Conservation (phyloP, 2,113 vertebrate species). For the Polypterus bichir region DNA sequence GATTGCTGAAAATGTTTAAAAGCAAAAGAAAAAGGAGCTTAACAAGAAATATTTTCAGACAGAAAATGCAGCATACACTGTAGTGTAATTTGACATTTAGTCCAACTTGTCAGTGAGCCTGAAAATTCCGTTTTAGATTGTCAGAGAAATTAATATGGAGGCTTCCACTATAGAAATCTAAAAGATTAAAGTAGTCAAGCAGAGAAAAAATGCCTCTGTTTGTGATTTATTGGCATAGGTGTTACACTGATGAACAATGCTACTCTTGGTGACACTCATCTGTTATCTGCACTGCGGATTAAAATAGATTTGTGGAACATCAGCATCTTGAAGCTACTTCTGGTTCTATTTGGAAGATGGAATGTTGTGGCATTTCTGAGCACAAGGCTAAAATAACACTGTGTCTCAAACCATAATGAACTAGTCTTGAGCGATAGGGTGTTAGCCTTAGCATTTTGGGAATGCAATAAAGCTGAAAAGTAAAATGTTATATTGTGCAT, state of each 20-base stretch:
- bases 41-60: too few species aligned
- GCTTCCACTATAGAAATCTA: slow-evolving; percentile 43
- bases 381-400: slow-evolving; percentile 7
- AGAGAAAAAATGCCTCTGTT: slow-evolving; percentile 31
- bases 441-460: slow-evolving; percentile 1
- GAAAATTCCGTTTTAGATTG: slow-evolving; percentile 55
- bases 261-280: background rate
- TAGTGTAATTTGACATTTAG: slow-evolving; percentile 54
- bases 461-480: slow-evolving; percentile 9
- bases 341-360: slow-evolving; percentile 6
- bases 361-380: slow-evolving; percentile 2
- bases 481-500: background rate
- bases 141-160: slow-evolving; percentile 45
- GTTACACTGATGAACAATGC: slow-evolving; percentile 18
- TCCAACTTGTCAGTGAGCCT: slow-evolving; percentile 62
- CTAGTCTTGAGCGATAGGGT: slow-evolving; percentile 10
- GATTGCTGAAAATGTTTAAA: too few species aligned
- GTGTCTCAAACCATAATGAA: slow-evolving; percentile 9
- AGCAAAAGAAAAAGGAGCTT: too few species aligned
- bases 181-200: slow-evolving; percentile 58
- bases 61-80: slow-evolving; percentile 4
- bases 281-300: slow-evolving; percentile 6
- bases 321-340: slow-evolving; percentile 7
- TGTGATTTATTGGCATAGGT: slow-evolving; percentile 49
- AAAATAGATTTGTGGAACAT: slow-evolving; percentile 8